These are phyloP conservation scores for Luperina testacea DNA, from an alignment of 2,888 invertebrate genomes.

Conservation along the genomic window DNA sequence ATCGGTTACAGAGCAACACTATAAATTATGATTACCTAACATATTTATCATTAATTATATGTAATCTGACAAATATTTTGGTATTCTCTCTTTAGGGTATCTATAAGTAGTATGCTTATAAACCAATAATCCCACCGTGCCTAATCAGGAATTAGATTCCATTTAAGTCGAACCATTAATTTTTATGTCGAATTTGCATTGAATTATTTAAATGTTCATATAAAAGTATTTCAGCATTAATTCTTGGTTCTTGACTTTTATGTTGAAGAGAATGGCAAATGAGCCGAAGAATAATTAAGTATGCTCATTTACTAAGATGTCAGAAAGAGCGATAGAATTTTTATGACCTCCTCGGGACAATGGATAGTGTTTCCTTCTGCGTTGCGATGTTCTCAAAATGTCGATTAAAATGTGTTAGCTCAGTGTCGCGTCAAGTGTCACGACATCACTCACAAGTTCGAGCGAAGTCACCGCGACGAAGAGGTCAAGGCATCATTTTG, in stretches of 20 bases:
- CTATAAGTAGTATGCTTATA: conserved; percentile 47
- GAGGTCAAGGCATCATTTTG: conserved; percentile 75
- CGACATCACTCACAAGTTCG: conserved; percentile 65
- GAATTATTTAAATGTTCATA: conserved; percentile 62
- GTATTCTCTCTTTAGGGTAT: conserved; percentile 51
- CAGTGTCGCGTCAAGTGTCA: conserved; percentile 72
- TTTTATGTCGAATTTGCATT: conserved; percentile 68
- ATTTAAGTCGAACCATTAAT: conserved; percentile 62
- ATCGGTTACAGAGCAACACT: conserved; percentile 2
- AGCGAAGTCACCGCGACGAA: conserved; percentile 61
- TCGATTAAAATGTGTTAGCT: conserved; percentile 67
- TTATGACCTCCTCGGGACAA: conserved; percentile 36
- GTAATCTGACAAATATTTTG: conserved; percentile 50
- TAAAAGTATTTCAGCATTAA: conserved; percentile 60
- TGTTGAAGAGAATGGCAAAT: conserved; percentile 57
- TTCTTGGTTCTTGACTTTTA: conserved; percentile 57
- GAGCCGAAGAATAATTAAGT: conserved; percentile 54
- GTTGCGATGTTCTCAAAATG: conserved; percentile 57
- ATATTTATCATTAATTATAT: conserved; percentile 45
- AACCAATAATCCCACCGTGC: conserved; percentile 60
- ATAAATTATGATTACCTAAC: conserved; percentile 35
- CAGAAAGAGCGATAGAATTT: conserved; percentile 33
- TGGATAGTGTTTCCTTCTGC: conserved; percentile 34
- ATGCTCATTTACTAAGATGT: conserved; percentile 46
- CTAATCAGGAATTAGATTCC: conserved; percentile 63